Percentiles rank a stretch among this genome's conserved stretches.
Evolutionary conservation across 1,140 invertebrate genomes (phyloP).

Genomic region (Zaprionus camerounensis): DNA sequence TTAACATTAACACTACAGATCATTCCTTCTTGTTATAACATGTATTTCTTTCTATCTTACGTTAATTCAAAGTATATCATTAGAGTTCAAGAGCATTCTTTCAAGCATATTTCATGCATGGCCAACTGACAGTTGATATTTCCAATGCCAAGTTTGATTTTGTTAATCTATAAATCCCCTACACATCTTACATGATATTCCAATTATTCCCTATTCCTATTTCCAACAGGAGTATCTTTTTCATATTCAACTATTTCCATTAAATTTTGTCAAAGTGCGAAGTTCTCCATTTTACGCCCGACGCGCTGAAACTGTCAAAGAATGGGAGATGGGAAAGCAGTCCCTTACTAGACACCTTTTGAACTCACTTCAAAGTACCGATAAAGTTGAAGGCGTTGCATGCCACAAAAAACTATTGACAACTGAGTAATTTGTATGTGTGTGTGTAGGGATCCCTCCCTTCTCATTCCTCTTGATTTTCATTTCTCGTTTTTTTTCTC

Average conservation of each 20-base stretch:
- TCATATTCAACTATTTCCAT: slow-evolving; percentile 12
- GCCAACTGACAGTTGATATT: neutral
- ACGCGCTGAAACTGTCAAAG: slow-evolving; percentile 22
- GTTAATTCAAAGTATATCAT: neutral
- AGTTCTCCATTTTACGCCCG: slow-evolving; percentile 25
- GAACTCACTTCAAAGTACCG: slow-evolving; percentile 43
- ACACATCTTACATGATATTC: neutral
- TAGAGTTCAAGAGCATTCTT: too few species aligned
- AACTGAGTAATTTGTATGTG: slow-evolving; percentile 32
- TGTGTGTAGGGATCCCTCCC: neutral
- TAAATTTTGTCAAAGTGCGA: slow-evolving; percentile 4
- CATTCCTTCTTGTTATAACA: too few species aligned
- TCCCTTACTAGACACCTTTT: slow-evolving; percentile 39
- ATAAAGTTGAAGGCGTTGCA: slow-evolving; percentile 33
- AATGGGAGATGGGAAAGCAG: neutral
- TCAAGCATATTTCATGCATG: neutral
- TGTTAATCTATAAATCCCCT: neutral
- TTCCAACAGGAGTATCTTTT: slow-evolving; percentile 24
- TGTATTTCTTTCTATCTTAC: neutral
- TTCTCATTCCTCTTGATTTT: neutral
- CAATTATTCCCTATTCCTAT: neutral
- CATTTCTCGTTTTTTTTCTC: neutral
- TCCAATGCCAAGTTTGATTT: neutral
- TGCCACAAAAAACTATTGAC: slow-evolving; percentile 40
- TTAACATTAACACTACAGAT: too few species aligned